phyloP scores from a whole-genome alignment of 2,888 invertebrate species.

The Galeopsomyia nigrocyanea region DNA sequence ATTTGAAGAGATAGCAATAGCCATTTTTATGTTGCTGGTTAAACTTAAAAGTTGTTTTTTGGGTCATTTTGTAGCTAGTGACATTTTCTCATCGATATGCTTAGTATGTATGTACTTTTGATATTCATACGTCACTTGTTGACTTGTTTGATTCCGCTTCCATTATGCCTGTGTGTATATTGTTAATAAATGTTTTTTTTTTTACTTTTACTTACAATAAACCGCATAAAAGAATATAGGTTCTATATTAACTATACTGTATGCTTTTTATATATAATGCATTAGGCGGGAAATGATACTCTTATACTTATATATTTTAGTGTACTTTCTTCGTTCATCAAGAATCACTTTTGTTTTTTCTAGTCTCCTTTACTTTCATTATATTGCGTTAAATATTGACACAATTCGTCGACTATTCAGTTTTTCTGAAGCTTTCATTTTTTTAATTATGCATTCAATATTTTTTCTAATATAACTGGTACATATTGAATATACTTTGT shows the following conservation, averaged over 20 bases:
- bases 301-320: conserved; percentile 36
- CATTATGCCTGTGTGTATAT: no score
- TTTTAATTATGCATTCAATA: neutral
- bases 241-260: conserved; percentile 35
- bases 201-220: conserved; percentile 6
- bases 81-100: no score
- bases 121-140: no score
- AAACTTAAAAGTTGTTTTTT: no score
- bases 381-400: conserved; percentile 40
- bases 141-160: no score
- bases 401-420: conserved; percentile 19
- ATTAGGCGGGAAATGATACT: conserved; percentile 34
- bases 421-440: conserved; percentile 1
- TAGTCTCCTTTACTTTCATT: neutral
- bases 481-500: conserved; percentile 10
- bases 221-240: conserved; percentile 39
- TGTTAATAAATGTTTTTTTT: no score
- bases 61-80: no score
- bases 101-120: no score
- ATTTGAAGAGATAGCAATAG: no score
- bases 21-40: no score
- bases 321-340: conserved; percentile 42
- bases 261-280: conserved; percentile 12
- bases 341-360: conserved; percentile 30
- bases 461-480: conserved; percentile 16